Base-by-base conservation (phyloP, 2,113 vertebrate species). In the Alethe diademata region DNA sequence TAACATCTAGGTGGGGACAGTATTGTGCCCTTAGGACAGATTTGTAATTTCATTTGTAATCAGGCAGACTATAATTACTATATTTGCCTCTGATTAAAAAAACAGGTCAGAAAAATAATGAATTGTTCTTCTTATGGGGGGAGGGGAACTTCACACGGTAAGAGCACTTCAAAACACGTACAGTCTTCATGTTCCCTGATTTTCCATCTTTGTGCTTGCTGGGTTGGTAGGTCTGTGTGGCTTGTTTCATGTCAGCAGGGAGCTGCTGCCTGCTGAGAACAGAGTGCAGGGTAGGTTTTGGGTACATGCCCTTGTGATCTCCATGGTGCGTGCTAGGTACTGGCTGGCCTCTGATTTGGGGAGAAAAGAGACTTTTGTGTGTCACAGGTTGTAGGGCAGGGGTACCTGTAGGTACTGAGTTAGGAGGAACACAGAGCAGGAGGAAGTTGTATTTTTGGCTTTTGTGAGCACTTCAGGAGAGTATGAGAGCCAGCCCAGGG, bases 21-120 rank as follows among this genome's bases (percentile, higher is more conserved):
- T 80, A 1, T 57, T 89, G 53, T 95, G 88, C 95, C 91, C 76
- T 91, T 74, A 91, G 83, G 94, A 53, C 65, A 93, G 88, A 71
- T 60, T 71, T 67, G 83, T 96, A 95, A 95, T 95, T 93, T 93
- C 51, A 26, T 62, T 84, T 92, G 69, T 89, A 91, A 95, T 97
- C 88, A 89, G 51, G 48, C 28, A 40, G 79, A 80, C 67, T 88
- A 79, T 95, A 94, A 95, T 94, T 95, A 86, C 86, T 71, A 31
- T 62, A 53, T 92, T 94, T 95, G 76, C 53, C 48, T 93, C 94
- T 80, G 69, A 88, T 91, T 90, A 43, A 90, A 92, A 94, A 96
- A 96, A 78, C 82, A 78, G 93, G 93, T 93, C 82, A 95, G 86
- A 83, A 88, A 67, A 83, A 53, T 65, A 95, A 67, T 64, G 43